Percentiles rank a stretch among this genome's conserved stretches.
These are phyloP conservation scores for Choristoneura fumiferana DNA, from an alignment of 1,140 invertebrate species.

Conservation along the genomic window DNA sequence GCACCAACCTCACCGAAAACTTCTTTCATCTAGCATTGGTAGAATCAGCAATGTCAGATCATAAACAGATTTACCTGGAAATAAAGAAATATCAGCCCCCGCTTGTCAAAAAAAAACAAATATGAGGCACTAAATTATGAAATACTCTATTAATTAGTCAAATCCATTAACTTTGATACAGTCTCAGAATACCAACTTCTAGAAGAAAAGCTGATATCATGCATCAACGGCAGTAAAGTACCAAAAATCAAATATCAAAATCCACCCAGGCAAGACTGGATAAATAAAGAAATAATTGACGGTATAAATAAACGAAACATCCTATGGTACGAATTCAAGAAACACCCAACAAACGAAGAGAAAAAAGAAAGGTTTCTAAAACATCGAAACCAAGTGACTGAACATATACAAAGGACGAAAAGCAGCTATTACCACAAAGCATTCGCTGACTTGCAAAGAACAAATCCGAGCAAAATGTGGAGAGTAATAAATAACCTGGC, in stretches of 20 bases:
- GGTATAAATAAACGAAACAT: conserved; percentile 1
- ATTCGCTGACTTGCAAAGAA: neutral
- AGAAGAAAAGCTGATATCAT: neutral
- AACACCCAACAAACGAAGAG: neutral
- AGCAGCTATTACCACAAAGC: neutral
- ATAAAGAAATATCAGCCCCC: neutral
- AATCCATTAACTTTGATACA: no score
- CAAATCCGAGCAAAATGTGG: neutral
- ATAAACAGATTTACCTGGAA: conserved; percentile 27
- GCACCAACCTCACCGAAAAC: conserved; percentile 22
- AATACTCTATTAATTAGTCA: no score
- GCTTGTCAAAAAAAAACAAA: neutral
- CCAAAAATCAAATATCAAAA: neutral
- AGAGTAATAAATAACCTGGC: neutral
- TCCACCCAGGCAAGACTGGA: neutral
- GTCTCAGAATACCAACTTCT: neutral
- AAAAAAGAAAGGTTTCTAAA: neutral
- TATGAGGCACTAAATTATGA: conserved; percentile 8
- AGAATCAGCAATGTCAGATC: conserved; percentile 25
- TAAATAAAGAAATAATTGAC: conserved; percentile 1
- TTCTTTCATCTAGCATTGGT: conserved; percentile 21
- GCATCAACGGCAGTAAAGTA: neutral
- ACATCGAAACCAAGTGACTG: neutral
- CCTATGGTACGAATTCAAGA: neutral
- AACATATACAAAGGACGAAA: neutral